phyloP scores from a whole-genome alignment of 2,888 invertebrate species.

The Neocrepidodera transversa region DNA sequence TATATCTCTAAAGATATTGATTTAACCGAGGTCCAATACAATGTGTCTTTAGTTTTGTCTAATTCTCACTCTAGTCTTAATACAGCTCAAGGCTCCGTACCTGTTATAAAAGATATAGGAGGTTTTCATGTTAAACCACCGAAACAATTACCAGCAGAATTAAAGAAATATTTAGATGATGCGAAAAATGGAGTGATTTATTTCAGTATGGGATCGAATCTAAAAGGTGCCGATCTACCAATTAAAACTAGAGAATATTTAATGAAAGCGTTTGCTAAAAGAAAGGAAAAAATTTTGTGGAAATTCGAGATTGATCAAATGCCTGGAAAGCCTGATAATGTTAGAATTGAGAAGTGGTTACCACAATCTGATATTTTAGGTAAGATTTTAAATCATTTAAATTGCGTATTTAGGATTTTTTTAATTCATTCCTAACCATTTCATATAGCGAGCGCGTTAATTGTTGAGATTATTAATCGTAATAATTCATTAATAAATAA shows the following conservation, averaged over 20 bases:
- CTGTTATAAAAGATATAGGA: constrained; percentile 65
- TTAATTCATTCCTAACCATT: not conserved
- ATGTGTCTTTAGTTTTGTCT: constrained; percentile 46
- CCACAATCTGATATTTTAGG: constrained; percentile 49
- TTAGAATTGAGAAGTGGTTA: constrained; percentile 52
- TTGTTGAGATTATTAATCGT: too few species aligned
- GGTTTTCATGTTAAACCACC: constrained; percentile 60
- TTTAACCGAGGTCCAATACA: constrained; percentile 43
- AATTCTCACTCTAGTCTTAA: constrained; percentile 62
- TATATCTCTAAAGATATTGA: constrained; percentile 48
- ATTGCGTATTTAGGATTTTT: not conserved
- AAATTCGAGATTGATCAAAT: constrained; percentile 68
- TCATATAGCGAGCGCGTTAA: too few species aligned
- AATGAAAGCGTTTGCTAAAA: constrained; percentile 63
- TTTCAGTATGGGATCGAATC: constrained; percentile 67
- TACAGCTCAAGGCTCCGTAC: constrained; percentile 61
- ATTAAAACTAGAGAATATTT: constrained; percentile 62
- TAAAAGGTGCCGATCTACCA: constrained; percentile 64
- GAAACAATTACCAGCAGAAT: constrained; percentile 53
- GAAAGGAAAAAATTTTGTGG: constrained; percentile 71
- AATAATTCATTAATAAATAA: too few species aligned
- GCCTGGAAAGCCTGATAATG: constrained; percentile 51
- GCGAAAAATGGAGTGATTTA: constrained; percentile 65
- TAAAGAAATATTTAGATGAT: constrained; percentile 62
- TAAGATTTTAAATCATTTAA: constrained; percentile 22